phyloP scores from a whole-genome alignment of 2,888 invertebrate genomes.

The Dugesia japonica region DNA sequence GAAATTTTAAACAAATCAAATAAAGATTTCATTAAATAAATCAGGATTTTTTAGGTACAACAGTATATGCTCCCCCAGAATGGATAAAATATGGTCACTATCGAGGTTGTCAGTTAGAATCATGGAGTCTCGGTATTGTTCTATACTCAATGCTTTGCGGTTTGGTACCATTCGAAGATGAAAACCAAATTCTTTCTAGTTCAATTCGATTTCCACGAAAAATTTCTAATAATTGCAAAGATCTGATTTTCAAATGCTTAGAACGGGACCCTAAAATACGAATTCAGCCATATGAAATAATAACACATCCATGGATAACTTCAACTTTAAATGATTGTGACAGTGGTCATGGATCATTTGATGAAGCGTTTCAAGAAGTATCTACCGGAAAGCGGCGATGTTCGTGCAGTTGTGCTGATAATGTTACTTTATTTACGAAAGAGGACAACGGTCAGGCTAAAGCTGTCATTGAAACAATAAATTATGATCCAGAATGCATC shows the following conservation, averaged over 20 bases:
- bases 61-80: conserved; percentile 55
- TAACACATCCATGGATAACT: not conserved
- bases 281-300: not conserved
- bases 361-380: not conserved
- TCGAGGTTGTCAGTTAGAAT: conserved; percentile 52
- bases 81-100: conserved; percentile 53
- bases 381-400: not conserved
- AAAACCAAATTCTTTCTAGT: conserved; percentile 51
- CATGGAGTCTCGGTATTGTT: conserved; percentile 55
- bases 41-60: conserved; percentile 53
- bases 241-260: not conserved
- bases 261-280: not conserved
- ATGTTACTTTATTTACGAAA: not conserved
- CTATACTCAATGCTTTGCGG: conserved; percentile 56
- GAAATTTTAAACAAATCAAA: no score
- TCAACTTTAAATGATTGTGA: not conserved
- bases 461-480: not conserved
- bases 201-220: conserved; percentile 41
- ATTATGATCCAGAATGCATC: not conserved
- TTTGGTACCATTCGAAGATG: conserved; percentile 55
- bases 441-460: not conserved
- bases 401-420: not conserved
- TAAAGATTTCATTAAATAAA: no score
- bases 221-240: conserved; percentile 24
- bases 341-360: not conserved